Evolutionary conservation across 1,140 invertebrate species (phyloP), one percentile per base, ranked within the genome.

Genomic region (Aphidius ervi): DNA sequence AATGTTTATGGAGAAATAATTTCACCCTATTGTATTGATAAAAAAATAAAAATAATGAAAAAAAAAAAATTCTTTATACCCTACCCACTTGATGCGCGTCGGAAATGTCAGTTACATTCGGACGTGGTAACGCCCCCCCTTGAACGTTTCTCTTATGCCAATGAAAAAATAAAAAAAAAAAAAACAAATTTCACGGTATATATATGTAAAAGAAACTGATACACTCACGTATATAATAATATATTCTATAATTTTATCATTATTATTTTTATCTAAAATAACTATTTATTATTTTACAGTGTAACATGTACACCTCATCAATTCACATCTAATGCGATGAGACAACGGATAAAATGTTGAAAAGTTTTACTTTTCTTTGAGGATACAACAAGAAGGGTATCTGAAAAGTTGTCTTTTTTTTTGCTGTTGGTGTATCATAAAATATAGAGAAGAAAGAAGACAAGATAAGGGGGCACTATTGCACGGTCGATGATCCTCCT

Each of bases 1-100:
- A 63, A 67, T 75, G 70, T 77, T 77, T 77, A 78, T 77, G 75
- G 71, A 77, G 77, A 31, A 76, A 54, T n/a, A 41, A 37, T 54
- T 53, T 45, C 46, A 6, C 31, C 47, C 58, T 59, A 39, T 59
- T 59, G 42, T 49, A 7, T 54, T 16, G 40, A 20, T 52, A 23
- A 10, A 45, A 45, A 45, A 3, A 45, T 45, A 45, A 45, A 45
- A 45, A 7, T 7, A 45, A 45, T 45, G 43, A 7, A 45, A 45
- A 3, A 46, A 43, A 47, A 56, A 58, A 46, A 39, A 20, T 3
- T 31, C 23, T 31, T 42, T 10, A 41, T 39, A 23, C 43, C 57
- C 47, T 60, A 50, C 64, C 72, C 74, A 78, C 76, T 78, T 70
- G 75, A 77, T 31, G 23, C 71, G 71, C 69, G 70, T 78, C 75